Percentiles rank a stretch among this genome's conserved stretches.
Conservation (phyloP, 2,888 invertebrate species). For the Melanchra persicariae region DNA sequence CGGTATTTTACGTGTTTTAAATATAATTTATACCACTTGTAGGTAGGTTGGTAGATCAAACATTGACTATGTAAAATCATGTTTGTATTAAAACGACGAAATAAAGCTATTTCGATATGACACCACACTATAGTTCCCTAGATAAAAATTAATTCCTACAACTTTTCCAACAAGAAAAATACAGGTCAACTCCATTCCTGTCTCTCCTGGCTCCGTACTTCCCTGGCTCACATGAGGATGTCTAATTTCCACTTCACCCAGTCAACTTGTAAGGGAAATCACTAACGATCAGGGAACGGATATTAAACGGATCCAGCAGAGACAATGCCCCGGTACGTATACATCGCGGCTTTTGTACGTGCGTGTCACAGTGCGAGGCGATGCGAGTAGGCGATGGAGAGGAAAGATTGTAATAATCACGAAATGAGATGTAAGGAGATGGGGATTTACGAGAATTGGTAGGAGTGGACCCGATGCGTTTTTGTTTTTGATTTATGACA, state of each 20-base stretch:
- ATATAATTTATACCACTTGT: too few species aligned
- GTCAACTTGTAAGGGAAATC: constrained; percentile 71
- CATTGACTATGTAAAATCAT: too few species aligned
- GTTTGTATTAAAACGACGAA: too few species aligned
- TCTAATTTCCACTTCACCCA: constrained; percentile 70
- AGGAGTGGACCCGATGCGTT: constrained; percentile 19
- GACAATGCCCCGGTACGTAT: constrained; percentile 47
- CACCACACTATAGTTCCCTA: neutral
- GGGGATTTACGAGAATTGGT: constrained; percentile 10
- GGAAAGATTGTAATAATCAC: constrained; percentile 46
- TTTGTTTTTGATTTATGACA: constrained; percentile 9
- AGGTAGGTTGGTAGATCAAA: too few species aligned
- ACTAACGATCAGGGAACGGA: constrained; percentile 71
- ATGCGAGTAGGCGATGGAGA: constrained; percentile 50
- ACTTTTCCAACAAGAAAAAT: constrained; percentile 21
- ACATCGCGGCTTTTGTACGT: constrained; percentile 63
- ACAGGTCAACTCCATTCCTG: constrained; percentile 9
- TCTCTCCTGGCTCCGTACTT: neutral
- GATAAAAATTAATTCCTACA: constrained; percentile 1
- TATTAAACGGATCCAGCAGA: constrained; percentile 68
- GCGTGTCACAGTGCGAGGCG: constrained; percentile 44
- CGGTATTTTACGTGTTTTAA: too few species aligned
- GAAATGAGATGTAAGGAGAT: constrained; percentile 40
- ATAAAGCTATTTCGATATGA: too few species aligned
- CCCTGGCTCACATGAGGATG: constrained; percentile 56